Conservation (phyloP, 92 coral and sea anemone species). For the Phenganax marumi region DNA sequence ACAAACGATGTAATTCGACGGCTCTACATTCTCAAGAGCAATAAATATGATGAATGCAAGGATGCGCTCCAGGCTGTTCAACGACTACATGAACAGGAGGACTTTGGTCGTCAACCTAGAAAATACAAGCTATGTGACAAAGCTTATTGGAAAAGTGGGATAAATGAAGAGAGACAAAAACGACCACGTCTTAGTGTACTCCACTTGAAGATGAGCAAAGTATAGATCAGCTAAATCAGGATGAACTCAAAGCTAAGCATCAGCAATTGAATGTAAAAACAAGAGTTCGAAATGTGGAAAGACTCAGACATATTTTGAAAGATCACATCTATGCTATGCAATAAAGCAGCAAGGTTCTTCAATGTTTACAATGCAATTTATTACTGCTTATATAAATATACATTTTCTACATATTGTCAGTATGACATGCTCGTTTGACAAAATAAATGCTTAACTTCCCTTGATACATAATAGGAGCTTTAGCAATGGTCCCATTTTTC, state of each 20-base stretch:
- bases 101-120: constrained; percentile 42
- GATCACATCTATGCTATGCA: constrained; percentile 13
- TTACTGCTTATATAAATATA: not conserved
- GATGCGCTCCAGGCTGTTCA: constrained; percentile 58
- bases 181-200: constrained; percentile 43
- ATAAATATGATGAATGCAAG: constrained; percentile 53
- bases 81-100: constrained; percentile 47
- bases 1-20: constrained; percentile 45
- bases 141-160: constrained; percentile 49
- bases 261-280: constrained; percentile 21
- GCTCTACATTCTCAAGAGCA: constrained; percentile 51
- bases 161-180: constrained; percentile 48
- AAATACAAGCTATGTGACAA: constrained; percentile 34
- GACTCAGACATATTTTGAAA: constrained; percentile 31
- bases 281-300: constrained; percentile 18
- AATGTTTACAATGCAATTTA: no score
- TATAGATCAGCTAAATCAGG: constrained; percentile 26
- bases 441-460: no score
- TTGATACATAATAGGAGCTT: no score
- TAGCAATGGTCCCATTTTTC: no score
- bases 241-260: constrained; percentile 26
- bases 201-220: constrained; percentile 40
- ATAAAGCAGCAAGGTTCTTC: not conserved
- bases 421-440: no score
- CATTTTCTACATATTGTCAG: constrained; percentile 6